phyloP scores from a whole-genome alignment of 53 echinoderm and acorn worm species.

The Glandiceps talaboti region DNA sequence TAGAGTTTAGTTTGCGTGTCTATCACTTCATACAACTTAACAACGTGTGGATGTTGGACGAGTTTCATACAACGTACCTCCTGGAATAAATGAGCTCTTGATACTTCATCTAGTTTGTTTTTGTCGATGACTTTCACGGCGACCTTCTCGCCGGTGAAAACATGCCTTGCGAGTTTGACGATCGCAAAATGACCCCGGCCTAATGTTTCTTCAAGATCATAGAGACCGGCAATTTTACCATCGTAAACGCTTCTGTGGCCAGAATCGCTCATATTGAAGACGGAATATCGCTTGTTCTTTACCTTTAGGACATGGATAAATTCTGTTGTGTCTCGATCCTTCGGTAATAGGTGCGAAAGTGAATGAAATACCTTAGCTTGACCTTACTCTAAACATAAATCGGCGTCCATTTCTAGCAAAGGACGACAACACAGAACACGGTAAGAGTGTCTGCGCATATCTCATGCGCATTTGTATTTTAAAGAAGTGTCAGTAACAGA shows the following conservation, averaged over 20 bases:
- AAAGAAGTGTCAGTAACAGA: background rate
- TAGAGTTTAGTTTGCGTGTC: conserved; percentile 97
- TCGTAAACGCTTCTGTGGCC: conserved; percentile 8
- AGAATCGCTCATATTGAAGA: background rate
- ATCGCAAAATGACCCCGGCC: conserved; percentile 99
- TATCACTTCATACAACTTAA: conserved; percentile 91
- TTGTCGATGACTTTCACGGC: conserved; percentile 99
- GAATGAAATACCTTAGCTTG: background rate
- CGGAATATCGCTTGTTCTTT: background rate
- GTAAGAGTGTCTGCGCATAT: background rate
- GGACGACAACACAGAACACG: background rate
- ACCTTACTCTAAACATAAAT: background rate
- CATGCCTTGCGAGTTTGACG: conserved; percentile 93
- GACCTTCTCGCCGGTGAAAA: conserved; percentile 93
- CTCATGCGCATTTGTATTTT: background rate
- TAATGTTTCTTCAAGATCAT: conserved; percentile 88
- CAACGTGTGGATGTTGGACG: conserved; percentile 93
- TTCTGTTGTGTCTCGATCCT: background rate
- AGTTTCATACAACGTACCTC: conserved; percentile 97
- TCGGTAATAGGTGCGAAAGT: background rate
- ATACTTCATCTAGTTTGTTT: conserved; percentile 83
- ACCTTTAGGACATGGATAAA: background rate
- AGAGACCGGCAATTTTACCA: conserved; percentile 94
- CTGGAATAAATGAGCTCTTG: conserved; percentile 87
- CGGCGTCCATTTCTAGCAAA: background rate